Base-by-base conservation (phyloP, 2,113 vertebrate genomes). In the Ciconia boyciana region DNA sequence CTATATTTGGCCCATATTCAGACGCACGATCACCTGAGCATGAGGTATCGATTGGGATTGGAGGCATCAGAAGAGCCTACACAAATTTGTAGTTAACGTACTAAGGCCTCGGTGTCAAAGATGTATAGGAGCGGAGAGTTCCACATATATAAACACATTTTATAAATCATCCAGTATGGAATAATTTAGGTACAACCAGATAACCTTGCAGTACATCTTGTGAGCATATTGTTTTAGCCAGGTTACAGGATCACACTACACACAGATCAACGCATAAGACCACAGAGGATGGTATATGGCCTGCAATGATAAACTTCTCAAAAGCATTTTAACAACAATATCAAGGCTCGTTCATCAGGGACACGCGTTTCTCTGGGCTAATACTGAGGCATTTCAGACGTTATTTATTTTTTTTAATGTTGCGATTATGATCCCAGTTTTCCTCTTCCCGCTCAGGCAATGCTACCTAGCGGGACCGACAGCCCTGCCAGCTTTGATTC, bases 21-120 rank as follows among this genome's bases (percentile, higher is more conserved):
- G 58, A 66, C 0, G 2, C 70, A 32, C 1, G 10, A 20, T 17
- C 46, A 19, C 34, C n/a, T 34, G 11, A 65, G 57, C 34, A 48
- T 28, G 52, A 87, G 11, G 25, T 39, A 64, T 9, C 13, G 2
- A 8, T 5, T 41, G 13, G 74, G 46, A 64, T 0, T 29, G 52
- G 3, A 72, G 72, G 31, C 46, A 57, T 46, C 48, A 41, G 65
- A 64, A 88, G 12, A 65, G 13, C n/a, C 36, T 43, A 69, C 11
- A 16, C n/a, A 25, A n/a, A n/a, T 85, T 29, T 28, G 21, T 14
- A 72, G 80, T 25, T 60, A 71, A 71, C 0, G 0, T 49, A 48
- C n/a, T 31, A 64, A 39, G 4, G 65, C 39, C 16, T 76, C 65
- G 25, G 7, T 74, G 34, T 57, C 32, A 48, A 83, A 91, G 81